A percentile compares a stretch with the other conserved stretches of the same genome.
Conservation (phyloP, 2,888 invertebrate species). For the Dasysyrphus albostriatus region DNA sequence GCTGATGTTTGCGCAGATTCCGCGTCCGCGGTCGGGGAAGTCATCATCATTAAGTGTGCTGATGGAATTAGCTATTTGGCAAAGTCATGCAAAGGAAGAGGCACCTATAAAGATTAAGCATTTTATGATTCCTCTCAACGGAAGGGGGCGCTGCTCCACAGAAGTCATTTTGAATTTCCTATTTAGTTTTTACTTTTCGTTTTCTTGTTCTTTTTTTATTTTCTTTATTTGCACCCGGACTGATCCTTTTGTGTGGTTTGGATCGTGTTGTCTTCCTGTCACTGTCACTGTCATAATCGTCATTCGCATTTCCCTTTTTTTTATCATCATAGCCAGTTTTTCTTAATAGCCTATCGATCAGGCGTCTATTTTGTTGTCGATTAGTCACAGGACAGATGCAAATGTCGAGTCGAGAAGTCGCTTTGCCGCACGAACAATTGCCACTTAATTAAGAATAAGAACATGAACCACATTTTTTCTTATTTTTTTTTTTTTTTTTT, state of each 20-base stretch:
- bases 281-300: slow-evolving; percentile 66
- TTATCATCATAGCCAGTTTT: background rate
- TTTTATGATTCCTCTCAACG: slow-evolving; percentile 68
- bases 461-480: slow-evolving; percentile 64
- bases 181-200: slow-evolving; percentile 1
- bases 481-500: too few relatives aligned
- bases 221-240: slow-evolving; percentile 44
- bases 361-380: slow-evolving; percentile 67
- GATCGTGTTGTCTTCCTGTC: slow-evolving; percentile 35
- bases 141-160: slow-evolving; percentile 59
- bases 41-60: slow-evolving; percentile 76
- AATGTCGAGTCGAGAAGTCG: slow-evolving; percentile 27
- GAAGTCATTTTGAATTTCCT: slow-evolving; percentile 67
- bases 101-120: slow-evolving; percentile 57
- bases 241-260: slow-evolving; percentile 50
- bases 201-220: background rate
- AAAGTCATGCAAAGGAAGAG: slow-evolving; percentile 71
- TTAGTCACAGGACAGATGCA: slow-evolving; percentile 75
- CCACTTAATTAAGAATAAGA: slow-evolving; percentile 70
- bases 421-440: slow-evolving; percentile 49
- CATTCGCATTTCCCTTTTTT: slow-evolving; percentile 39
- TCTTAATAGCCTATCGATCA: slow-evolving; percentile 69
- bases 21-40: slow-evolving; percentile 60
- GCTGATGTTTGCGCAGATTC: slow-evolving; percentile 30
- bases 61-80: slow-evolving; percentile 75